Conservation (phyloP, 2,113 vertebrate species). For the Oreochromis tanganicae region DNA sequence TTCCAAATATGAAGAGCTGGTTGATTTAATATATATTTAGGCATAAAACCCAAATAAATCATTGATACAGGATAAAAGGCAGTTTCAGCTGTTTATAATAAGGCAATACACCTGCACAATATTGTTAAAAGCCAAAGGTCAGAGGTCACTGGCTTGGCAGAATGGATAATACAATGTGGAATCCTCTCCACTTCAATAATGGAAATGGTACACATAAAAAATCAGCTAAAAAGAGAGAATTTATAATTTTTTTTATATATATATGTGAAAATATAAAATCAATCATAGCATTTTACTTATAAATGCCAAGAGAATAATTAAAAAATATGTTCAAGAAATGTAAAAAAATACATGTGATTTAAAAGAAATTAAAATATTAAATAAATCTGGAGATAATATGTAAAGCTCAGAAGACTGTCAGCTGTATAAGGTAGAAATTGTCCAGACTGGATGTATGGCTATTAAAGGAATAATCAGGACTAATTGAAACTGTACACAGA, state of each 20-base stretch:
- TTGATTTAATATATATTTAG: neutral
- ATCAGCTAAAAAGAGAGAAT: neutral
- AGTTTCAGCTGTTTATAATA: neutral
- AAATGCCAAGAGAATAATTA: neutral
- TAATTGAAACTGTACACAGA: neutral
- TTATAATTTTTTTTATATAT: too few relatives aligned
- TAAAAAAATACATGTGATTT: neutral
- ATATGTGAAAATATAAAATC: neutral
- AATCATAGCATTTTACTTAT: neutral
- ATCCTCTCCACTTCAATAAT: neutral
- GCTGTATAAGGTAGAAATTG: neutral
- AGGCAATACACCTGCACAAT: neutral
- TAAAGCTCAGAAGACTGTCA: neutral
- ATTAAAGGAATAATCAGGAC: neutral
- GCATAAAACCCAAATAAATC: neutral
- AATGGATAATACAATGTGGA: neutral
- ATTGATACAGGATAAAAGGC: neutral
- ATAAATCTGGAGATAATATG: neutral
- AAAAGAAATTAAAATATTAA: neutral
- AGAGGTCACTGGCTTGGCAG: neutral
- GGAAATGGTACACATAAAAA: neutral
- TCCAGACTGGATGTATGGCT: neutral
- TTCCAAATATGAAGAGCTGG: neutral
- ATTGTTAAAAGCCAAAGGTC: neutral
- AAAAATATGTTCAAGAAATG: accelerated